Percentiles rank a stretch among this genome's conserved stretches.
Conservation (phyloP, 2,113 vertebrate genomes). For the Vidua chalybeata region DNA sequence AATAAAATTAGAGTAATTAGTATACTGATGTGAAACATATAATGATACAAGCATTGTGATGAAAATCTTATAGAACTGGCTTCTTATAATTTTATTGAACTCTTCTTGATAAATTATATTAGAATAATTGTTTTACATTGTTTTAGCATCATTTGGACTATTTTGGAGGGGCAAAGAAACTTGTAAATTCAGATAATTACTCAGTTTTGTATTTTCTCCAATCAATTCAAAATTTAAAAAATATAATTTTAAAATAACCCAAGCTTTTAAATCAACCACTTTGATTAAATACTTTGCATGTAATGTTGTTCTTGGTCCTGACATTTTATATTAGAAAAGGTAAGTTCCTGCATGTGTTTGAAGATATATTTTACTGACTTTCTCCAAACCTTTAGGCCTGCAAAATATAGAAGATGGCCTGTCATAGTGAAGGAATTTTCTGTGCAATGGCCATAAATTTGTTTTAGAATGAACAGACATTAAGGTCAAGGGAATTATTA, state of each 20-base stretch:
- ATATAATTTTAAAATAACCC: neutral
- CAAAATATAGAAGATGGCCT: neutral
- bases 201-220: neutral
- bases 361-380: neutral
- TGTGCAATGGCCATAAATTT: neutral
- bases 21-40: neutral
- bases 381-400: neutral
- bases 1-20: neutral
- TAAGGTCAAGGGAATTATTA: neutral
- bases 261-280: neutral
- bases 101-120: neutral
- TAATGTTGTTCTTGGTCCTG: neutral
- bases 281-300: neutral
- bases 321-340: neutral
- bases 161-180: neutral
- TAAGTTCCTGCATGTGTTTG: neutral
- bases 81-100: neutral
- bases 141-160: neutral
- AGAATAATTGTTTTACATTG: neutral
- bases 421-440: neutral
- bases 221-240: neutral
- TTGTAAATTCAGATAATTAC: neutral
- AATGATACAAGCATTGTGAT: neutral
- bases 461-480: neutral
- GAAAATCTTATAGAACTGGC: neutral